A percentile compares a stretch with the other conserved stretches of the same genome.
These are phyloP conservation scores for Patella vulgata DNA, from an alignment of 1,140 invertebrate species.

Conservation along the genomic window DNA sequence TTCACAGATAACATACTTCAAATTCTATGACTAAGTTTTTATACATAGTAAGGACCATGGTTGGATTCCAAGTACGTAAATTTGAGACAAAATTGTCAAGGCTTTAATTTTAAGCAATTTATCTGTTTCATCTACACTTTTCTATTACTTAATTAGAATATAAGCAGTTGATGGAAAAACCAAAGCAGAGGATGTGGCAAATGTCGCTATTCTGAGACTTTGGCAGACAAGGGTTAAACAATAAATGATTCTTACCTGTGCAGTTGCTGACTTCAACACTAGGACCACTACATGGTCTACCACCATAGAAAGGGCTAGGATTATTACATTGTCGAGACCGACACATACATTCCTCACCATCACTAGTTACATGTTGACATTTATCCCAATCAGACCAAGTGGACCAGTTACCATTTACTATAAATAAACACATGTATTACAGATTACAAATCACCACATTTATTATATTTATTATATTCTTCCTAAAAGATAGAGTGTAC, in stretches of 20 bases:
- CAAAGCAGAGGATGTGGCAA: too few species aligned
- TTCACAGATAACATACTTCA: neutral
- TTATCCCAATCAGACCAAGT: conserved; percentile 68
- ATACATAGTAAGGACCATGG: too few species aligned
- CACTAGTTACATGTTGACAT: conserved; percentile 70
- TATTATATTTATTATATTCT: neutral
- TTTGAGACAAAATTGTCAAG: too few species aligned
- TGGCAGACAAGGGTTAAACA: too few species aligned
- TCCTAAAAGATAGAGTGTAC: too few species aligned
- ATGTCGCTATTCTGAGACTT: too few species aligned
- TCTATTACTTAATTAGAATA: too few species aligned
- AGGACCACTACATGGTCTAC: conserved; percentile 51
- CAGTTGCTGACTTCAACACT: conserved; percentile 70
- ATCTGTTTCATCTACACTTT: too few species aligned
- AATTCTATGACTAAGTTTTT: too few species aligned
- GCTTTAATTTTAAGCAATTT: too few species aligned
- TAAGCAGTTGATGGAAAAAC: too few species aligned
- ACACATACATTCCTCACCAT: conserved; percentile 76
- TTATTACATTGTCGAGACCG: conserved; percentile 58
- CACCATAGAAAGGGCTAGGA: conserved; percentile 53
- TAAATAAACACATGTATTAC: conserved; percentile 47
- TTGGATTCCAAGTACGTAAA: too few species aligned
- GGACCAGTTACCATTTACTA: conserved; percentile 77
- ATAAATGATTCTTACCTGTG: conserved; percentile 62
- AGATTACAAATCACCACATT: neutral